Conservation (phyloP, 2,797 vertebrate genomes). For the Pantherophis alleghaniensis region DNA sequence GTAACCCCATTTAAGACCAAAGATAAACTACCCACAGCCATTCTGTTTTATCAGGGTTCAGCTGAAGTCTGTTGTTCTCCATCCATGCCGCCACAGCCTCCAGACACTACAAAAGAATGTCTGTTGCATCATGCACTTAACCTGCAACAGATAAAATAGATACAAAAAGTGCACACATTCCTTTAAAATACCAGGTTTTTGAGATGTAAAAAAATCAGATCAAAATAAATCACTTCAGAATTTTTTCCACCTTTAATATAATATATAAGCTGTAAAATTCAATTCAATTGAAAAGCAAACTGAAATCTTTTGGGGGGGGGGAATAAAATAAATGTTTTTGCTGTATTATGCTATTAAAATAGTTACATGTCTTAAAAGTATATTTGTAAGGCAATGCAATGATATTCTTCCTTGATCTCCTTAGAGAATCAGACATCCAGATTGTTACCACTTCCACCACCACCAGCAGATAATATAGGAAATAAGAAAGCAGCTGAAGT, state of each 20-base stretch:
- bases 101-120: not conserved
- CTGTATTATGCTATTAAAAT: not conserved
- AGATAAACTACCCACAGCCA: not conserved
- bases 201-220: not conserved
- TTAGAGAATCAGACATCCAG: slow-evolving; percentile 87
- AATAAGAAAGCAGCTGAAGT: slow-evolving; percentile 72
- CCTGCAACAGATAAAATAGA: not conserved
- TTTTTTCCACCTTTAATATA: not conserved
- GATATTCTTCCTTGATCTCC: slow-evolving; percentile 58
- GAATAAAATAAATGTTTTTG: not conserved
- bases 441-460: slow-evolving; percentile 1
- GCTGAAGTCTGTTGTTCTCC: not conserved
- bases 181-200: not conserved
- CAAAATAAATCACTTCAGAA: not conserved
- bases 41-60: not conserved
- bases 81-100: not conserved
- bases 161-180: not conserved
- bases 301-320: not conserved
- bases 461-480: slow-evolving; percentile 71
- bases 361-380: not conserved
- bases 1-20: not conserved
- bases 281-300: not conserved
- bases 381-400: slow-evolving; percentile 39
- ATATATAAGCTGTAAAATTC: not conserved
- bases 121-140: not conserved